Evolutionary conservation across 2,888 invertebrate genomes (phyloP).

Genomic region (Ditula angustiorana): DNA sequence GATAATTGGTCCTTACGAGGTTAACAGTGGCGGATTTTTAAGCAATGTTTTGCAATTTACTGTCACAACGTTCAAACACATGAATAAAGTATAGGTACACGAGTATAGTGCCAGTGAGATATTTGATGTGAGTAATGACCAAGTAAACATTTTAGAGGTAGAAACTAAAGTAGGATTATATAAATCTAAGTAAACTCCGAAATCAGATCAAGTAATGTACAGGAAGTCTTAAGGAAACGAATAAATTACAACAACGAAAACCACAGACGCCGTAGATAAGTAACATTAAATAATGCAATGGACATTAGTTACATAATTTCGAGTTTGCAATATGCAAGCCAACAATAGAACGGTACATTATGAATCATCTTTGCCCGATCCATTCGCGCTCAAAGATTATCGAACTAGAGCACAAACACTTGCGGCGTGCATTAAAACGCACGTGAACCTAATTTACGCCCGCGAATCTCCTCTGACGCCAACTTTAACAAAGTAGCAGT

Average conservation of each 20-base stretch:
- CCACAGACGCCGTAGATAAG: constrained; percentile 42
- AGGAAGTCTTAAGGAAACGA: constrained; percentile 39
- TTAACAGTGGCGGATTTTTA: too few relatives aligned
- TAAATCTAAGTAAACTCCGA: constrained; percentile 35
- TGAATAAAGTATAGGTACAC: neutral
- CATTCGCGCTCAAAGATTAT: constrained; percentile 80
- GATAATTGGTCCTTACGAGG: too few relatives aligned
- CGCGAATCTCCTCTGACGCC: constrained; percentile 66
- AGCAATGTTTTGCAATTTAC: neutral
- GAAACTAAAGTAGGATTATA: constrained; percentile 33
- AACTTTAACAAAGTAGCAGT: constrained; percentile 80
- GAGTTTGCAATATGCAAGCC: constrained; percentile 71
- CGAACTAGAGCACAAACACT: constrained; percentile 82
- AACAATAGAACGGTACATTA: constrained; percentile 81
- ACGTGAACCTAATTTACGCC: constrained; percentile 83
- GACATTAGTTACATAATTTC: constrained; percentile 73
- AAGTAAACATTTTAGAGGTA: constrained; percentile 8
- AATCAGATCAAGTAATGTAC: constrained; percentile 34
- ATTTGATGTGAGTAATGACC: constrained; percentile 32
- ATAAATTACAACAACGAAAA: constrained; percentile 38
- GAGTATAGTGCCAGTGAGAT: neutral
- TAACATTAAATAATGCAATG: constrained; percentile 60
- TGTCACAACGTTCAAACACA: neutral
- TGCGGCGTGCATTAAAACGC: constrained; percentile 82
- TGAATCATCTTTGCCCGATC: constrained; percentile 81